Evolutionary conservation across 2,113 vertebrate genomes (phyloP).

Genomic region (Oreochromis aureus): DNA sequence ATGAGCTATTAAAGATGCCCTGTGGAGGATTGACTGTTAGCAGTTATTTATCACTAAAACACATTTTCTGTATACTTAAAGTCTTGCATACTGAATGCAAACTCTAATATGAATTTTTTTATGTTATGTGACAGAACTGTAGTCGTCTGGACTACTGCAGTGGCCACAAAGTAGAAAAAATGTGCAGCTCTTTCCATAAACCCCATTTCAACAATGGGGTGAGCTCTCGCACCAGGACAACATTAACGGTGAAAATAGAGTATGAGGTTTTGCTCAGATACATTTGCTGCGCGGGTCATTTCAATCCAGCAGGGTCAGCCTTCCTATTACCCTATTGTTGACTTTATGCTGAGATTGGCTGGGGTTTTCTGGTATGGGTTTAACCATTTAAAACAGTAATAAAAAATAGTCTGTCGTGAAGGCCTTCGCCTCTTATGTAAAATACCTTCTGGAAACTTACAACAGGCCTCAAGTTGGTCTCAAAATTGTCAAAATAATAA

Average conservation of each 20-base stretch:
- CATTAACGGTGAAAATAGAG: slow-evolving; percentile 9
- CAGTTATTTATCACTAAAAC: neutral
- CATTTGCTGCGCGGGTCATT: slow-evolving; percentile 27
- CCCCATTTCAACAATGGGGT: neutral
- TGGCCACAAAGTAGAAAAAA: neutral
- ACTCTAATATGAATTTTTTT: neutral
- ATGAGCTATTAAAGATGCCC: neutral
- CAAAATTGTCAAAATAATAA: neutral
- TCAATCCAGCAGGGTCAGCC: slow-evolving; percentile 33
- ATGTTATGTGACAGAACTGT: neutral
- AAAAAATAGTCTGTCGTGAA: neutral
- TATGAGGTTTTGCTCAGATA: slow-evolving; percentile 1
- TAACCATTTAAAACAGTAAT: neutral
- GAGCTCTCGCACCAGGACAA: neutral
- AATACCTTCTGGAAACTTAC: neutral
- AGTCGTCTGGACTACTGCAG: neutral
- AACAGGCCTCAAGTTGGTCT: neutral
- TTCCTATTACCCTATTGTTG: slow-evolving; percentile 43
- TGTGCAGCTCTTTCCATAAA: neutral
- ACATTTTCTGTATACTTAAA: neutral
- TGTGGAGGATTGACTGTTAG: neutral
- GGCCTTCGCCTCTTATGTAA: neutral
- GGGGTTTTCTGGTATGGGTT: neutral
- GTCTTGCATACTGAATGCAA: neutral
- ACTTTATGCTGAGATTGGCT: slow-evolving; percentile 5